These are phyloP conservation scores for Sterrhoptilus dennistouni DNA, from an alignment of 2,113 vertebrate genomes.

Conservation along the genomic window DNA sequence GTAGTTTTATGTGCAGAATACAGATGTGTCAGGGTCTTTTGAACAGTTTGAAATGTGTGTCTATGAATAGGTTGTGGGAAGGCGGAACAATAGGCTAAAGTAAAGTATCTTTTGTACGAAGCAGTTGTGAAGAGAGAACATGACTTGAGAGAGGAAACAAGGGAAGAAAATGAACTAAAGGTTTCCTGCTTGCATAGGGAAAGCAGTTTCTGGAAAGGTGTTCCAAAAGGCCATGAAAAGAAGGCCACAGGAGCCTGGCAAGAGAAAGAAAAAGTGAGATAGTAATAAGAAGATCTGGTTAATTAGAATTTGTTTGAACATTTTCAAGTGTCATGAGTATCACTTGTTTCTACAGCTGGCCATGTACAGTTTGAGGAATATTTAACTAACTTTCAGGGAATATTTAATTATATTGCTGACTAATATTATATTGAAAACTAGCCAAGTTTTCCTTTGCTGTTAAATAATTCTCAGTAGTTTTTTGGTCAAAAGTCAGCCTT, in stretches of 20 bases:
- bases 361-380: background rate
- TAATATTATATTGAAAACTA: background rate
- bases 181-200: background rate
- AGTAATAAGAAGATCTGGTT: background rate
- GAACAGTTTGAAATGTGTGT: constrained; percentile 23
- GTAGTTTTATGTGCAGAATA: constrained; percentile 46
- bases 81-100: constrained; percentile 38
- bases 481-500: background rate
- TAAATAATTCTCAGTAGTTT: background rate
- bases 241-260: background rate
- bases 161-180: constrained; percentile 5
- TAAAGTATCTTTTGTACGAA: constrained; percentile 39
- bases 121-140: constrained; percentile 13
- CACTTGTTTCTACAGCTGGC: background rate
- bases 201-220: background rate
- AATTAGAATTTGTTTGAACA: background rate
- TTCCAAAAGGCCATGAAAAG: background rate
- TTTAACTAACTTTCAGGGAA: background rate
- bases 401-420: background rate
- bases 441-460: background rate
- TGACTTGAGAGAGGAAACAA: constrained; percentile 10
- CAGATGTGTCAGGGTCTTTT: constrained; percentile 54
- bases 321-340: background rate
- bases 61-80: constrained; percentile 50
- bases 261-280: background rate